phyloP scores from a whole-genome alignment of 2,797 vertebrate genomes.

The Galago senegalensis region DNA sequence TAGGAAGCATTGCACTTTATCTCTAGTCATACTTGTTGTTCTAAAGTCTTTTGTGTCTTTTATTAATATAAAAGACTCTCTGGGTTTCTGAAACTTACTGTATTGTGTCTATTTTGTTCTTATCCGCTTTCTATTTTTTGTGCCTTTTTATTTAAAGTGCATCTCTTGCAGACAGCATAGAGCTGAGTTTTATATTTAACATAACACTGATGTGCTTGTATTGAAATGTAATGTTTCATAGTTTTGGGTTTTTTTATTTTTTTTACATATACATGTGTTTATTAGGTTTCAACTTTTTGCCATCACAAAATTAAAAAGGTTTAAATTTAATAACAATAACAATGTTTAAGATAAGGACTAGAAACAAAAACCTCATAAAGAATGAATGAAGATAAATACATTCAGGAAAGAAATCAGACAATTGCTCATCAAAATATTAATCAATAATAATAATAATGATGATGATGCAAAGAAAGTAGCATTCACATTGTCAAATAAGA shows the following conservation, averaged over 20 bases:
- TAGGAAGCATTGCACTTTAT: background rate
- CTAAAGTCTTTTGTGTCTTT: background rate
- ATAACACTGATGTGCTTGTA: background rate
- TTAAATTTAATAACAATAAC: too few species aligned
- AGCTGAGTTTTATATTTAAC: constrained; percentile 1
- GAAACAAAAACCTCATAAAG: too few species aligned
- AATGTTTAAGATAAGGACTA: too few species aligned
- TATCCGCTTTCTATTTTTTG: background rate
- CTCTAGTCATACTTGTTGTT: background rate
- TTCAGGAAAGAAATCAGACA: too few species aligned
- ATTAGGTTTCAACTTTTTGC: too few species aligned
- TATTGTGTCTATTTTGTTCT: background rate
- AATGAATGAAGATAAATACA: too few species aligned
- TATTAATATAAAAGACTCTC: background rate
- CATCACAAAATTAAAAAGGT: too few species aligned
- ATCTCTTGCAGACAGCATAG: background rate
- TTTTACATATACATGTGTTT: too few species aligned
- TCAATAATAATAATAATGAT: too few species aligned
- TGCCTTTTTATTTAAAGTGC: constrained; percentile 29
- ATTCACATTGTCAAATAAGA: too few species aligned
- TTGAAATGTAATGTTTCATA: background rate
- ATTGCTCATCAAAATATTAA: too few species aligned
- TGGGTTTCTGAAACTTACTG: background rate
- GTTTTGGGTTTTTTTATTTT: background rate
- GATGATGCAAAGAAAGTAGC: too few species aligned